phyloP scores from a whole-genome alignment of 2,888 invertebrate species.

The Trichopria drosophilae region DNA sequence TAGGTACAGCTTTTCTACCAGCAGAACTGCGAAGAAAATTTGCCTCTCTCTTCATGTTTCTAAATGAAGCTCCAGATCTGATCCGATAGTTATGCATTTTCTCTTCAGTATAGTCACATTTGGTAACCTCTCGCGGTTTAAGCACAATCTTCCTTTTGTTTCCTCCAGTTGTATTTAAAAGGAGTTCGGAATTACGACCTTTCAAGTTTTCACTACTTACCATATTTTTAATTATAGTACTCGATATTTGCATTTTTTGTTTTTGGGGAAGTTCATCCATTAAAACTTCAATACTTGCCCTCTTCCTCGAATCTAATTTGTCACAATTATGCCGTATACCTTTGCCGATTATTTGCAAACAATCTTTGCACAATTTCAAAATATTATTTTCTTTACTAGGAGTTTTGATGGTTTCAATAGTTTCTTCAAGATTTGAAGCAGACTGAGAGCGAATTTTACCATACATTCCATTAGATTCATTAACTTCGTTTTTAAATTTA shows the following conservation, averaged over 20 bases:
- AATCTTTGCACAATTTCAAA: not conserved
- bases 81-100: conserved; percentile 1
- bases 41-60: not conserved
- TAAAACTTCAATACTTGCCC: not conserved
- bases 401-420: not conserved
- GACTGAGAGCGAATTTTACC: not conserved
- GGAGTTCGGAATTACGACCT: not conserved
- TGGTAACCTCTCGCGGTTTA: not conserved
- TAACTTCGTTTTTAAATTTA: not conserved
- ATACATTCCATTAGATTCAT: not conserved
- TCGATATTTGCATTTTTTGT: conserved; percentile 2
- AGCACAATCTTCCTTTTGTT: not conserved
- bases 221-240: not conserved
- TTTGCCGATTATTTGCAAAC: not conserved
- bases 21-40: not conserved
- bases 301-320: not conserved
- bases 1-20: conserved; percentile 1
- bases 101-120: not conserved
- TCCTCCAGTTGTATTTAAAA: not conserved
- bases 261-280: not conserved
- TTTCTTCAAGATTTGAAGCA: not conserved
- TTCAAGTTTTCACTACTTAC: not conserved
- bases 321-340: not conserved
- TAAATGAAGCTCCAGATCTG: not conserved
- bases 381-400: not conserved